A percentile compares a stretch with the other conserved stretches of the same genome.
These are phyloP conservation scores for Mystacides longicornis DNA, from an alignment of 2,888 invertebrate genomes.

Conservation along the genomic window DNA sequence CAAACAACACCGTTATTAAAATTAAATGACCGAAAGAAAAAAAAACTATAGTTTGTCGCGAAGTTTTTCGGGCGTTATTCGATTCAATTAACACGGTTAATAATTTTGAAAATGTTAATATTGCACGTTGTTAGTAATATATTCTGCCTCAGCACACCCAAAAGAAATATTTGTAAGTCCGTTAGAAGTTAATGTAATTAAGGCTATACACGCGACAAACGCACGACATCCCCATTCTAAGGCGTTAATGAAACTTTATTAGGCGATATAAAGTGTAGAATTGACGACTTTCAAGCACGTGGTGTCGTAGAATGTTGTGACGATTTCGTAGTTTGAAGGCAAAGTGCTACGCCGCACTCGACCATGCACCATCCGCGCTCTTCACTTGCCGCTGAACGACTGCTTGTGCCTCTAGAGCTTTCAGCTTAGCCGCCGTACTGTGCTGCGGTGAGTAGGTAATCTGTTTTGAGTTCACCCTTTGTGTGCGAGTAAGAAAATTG, in stretches of 20 bases:
- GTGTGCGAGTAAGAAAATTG: not conserved
- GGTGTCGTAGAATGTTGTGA: not conserved
- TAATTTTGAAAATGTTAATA: not conserved
- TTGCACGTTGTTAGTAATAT: not conserved
- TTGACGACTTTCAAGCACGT: constrained; percentile 10
- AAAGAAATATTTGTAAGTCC: constrained; percentile 6
- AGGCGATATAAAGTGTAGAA: constrained; percentile 7
- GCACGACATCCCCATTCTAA: constrained; percentile 4
- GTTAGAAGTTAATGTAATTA: constrained; percentile 6
- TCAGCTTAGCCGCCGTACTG: not conserved
- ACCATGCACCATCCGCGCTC: constrained; percentile 2
- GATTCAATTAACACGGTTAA: constrained; percentile 2
- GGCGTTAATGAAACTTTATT: constrained; percentile 15
- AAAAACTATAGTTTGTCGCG: too few species aligned
- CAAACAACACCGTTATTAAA: too few species aligned
- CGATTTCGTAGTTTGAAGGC: not conserved
- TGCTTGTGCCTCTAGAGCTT: not conserved
- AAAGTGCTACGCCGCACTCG: not conserved
- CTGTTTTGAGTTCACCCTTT: not conserved
- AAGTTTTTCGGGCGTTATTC: too few species aligned
- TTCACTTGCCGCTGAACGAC: constrained; percentile 6
- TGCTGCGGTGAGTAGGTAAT: not conserved
- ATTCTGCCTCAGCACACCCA: not conserved
- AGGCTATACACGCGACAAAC: constrained; percentile 10
- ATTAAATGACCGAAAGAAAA: too few species aligned